Conservation (phyloP, 2,797 vertebrate species). For the Protosalanx chinensis region DNA sequence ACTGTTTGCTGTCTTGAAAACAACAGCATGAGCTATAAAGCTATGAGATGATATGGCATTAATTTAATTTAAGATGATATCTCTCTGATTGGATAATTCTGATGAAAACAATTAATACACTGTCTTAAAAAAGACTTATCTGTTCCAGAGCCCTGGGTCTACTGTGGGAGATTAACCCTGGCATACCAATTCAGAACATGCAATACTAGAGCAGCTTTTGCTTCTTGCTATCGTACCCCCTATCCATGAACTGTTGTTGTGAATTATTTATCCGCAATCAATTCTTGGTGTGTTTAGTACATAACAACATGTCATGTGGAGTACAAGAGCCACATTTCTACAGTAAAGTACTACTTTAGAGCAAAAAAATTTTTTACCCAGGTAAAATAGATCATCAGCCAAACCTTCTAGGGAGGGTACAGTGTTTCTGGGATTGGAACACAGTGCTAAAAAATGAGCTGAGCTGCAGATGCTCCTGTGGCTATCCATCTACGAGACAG, state of each 20-base stretch:
- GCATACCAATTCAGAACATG: not conserved
- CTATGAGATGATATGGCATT: constrained; percentile 50
- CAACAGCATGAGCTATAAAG: constrained; percentile 24
- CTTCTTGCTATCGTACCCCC: too few relatives aligned
- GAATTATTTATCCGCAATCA: too few relatives aligned
- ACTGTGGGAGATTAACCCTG: not conserved
- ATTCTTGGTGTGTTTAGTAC: too few relatives aligned
- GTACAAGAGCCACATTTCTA: too few relatives aligned
- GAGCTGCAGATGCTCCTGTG: not conserved
- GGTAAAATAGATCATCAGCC: too few relatives aligned
- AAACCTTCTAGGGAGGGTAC: too few relatives aligned
- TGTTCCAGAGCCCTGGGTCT: not conserved
- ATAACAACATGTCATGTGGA: too few relatives aligned
- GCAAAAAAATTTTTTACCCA: too few relatives aligned
- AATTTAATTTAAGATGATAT: constrained; percentile 34
- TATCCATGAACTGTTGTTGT: too few relatives aligned
- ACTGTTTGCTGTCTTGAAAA: not conserved
- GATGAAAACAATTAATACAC: too few relatives aligned
- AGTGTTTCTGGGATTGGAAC: not conserved
- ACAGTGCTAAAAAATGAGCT: not conserved
- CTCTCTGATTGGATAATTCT: not conserved
- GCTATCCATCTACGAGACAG: not conserved
- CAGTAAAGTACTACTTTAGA: too few relatives aligned
- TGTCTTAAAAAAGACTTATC: too few relatives aligned
- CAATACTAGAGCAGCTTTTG: not conserved